Evolutionary conservation across 2,888 invertebrate genomes (phyloP), one percentile per base, ranked within the genome.

Genomic region (Criorhina ranunculi): DNA sequence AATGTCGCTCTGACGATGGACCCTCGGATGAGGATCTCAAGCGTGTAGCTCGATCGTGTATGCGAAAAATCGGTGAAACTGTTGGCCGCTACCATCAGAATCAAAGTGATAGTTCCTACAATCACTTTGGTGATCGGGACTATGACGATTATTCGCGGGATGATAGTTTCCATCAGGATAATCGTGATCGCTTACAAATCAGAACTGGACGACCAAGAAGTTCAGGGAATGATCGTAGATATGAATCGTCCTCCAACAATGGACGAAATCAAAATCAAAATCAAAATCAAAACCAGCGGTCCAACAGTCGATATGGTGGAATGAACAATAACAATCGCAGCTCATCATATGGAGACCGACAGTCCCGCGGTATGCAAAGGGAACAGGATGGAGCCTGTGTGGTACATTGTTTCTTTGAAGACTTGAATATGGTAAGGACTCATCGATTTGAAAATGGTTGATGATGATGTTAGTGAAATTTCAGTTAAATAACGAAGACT

Each of bases 341-440:
- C 4, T 77, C 75, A 2, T 77, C 75, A 2, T 55, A 72, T 15
- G 62, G 49, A 4, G 70, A 67, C 46, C 55, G 46, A 11, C 42
- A 64, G 40, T 59, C 67, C 0, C 40, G 49, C 15, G 70, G 67
- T 6, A 86, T 62, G 66, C 66, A 77, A 17, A 66, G 66, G 7
- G 69, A 86, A 19, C 81, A 87, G 11, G 89, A 88, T 55, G 82
- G 91, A 77, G 91, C 92, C 76, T 96, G 96, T 88, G 93, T 94
- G 0, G 90, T 95, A 19, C 95, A 95, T 83, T 96, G 96, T 88
- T 94, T 96, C 88, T 93, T 96, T 89, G 93, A 94, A 77, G 94
- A 95, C 89, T 90, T 95, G 85, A 94, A 95, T 88, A 93, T 95
- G 94, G 96, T 95, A 91, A 90, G 91, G 87, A 12, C 5, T 8